Percentiles rank a stretch among this genome's conserved stretches.
These are phyloP conservation scores for Rhagium mordax DNA, from an alignment of 2,888 invertebrate species.

Conservation along the genomic window DNA sequence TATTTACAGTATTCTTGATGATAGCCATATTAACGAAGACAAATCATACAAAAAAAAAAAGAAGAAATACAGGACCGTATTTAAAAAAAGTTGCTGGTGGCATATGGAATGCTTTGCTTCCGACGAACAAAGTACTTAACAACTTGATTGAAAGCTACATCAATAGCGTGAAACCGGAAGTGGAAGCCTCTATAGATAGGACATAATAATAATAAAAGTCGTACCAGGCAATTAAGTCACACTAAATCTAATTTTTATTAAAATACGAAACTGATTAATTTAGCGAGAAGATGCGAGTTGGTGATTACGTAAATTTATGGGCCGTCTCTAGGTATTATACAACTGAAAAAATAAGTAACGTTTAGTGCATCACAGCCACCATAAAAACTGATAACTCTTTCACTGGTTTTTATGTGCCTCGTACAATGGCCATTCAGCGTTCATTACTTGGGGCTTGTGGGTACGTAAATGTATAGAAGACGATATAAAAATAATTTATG, in stretches of 20 bases:
- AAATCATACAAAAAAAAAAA: too few species aligned
- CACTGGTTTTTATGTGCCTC: slow-evolving; percentile 7
- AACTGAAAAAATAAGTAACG: slow-evolving; percentile 1
- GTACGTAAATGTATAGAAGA: slow-evolving; percentile 5
- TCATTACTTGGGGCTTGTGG: slow-evolving; percentile 18
- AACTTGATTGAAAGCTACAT: too few species aligned
- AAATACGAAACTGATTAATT: neutral
- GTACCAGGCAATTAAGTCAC: neutral
- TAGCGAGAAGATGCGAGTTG: neutral
- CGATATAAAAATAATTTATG: slow-evolving; percentile 26
- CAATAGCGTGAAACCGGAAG: too few species aligned
- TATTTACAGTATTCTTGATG: too few species aligned
- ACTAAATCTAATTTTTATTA: neutral
- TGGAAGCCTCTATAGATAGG: too few species aligned
- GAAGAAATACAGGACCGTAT: too few species aligned
- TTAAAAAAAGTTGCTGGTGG: too few species aligned
- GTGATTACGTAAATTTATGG: neutral
- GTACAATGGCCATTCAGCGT: slow-evolving; percentile 2
- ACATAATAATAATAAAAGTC: neutral
- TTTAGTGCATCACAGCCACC: neutral
- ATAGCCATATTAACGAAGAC: too few species aligned
- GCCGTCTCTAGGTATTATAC: neutral
- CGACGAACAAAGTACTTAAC: too few species aligned
- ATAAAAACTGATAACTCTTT: slow-evolving; percentile 24
- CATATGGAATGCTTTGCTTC: too few species aligned